Conservation (phyloP, 2,797 vertebrate genomes). For the Argyrosomus regius region DNA sequence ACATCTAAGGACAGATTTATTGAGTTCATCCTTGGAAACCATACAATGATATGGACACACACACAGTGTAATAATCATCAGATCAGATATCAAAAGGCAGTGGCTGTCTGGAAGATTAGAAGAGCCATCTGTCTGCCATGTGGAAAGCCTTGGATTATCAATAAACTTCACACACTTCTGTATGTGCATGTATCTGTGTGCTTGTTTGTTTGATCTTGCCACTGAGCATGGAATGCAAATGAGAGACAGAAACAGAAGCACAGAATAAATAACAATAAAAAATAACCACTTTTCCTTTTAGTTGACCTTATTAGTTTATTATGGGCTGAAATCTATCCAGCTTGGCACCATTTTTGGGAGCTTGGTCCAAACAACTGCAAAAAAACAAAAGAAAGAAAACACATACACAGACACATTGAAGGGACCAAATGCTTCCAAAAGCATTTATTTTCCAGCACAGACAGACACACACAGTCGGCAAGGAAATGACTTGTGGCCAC, state of each 20-base stretch:
- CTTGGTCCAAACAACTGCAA: background rate
- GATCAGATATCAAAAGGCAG: slow-evolving; percentile 78
- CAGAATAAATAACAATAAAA: slow-evolving; percentile 12
- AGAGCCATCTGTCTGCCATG: slow-evolving; percentile 78
- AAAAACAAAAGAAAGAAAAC: background rate
- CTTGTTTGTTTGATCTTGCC: slow-evolving; percentile 45
- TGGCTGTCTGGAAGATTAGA: slow-evolving; percentile 81
- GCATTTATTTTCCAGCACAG: slow-evolving; percentile 34
- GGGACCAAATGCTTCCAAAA: slow-evolving; percentile 26
- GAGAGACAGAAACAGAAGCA: slow-evolving; percentile 16
- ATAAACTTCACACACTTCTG: slow-evolving; percentile 71
- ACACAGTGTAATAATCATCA: slow-evolving; percentile 54
- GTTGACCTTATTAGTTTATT: slow-evolving; percentile 10
- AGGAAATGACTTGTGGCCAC: slow-evolving; percentile 63
- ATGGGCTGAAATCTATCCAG: background rate
- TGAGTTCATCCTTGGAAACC: slow-evolving; percentile 52
- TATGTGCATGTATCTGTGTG: slow-evolving; percentile 46
- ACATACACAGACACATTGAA: background rate
- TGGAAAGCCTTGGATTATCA: slow-evolving; percentile 75
- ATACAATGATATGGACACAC: slow-evolving; percentile 13
- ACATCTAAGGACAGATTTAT: slow-evolving; percentile 58
- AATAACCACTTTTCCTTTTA: background rate
- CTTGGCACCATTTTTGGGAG: background rate
- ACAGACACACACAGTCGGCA: slow-evolving; percentile 20
- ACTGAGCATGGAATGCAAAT: slow-evolving; percentile 42